Base-by-base conservation (phyloP, 2,797 vertebrate species). In the Pteropus rufus region DNA sequence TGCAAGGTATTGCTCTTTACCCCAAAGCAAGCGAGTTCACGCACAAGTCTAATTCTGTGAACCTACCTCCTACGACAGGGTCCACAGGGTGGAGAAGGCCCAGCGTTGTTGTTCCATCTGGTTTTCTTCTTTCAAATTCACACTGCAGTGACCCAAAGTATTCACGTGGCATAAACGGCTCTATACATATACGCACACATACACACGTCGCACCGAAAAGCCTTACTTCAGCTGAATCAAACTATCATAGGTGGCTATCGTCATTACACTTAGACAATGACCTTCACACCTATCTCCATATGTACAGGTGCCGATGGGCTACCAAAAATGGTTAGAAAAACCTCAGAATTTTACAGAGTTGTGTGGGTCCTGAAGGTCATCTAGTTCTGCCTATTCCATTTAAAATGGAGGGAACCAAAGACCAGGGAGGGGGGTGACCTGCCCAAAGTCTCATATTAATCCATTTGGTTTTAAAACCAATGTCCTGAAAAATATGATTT, bases 91-190 rank as follows among this genome's bases (percentile, higher is more conserved):
- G 99, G 65, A 99, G 98, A 94, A 99, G 99, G 24, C 99, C 99
- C 93, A 99, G 96, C 3, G 99, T 99, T 23, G 99, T 99, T 18
- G 99, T 99, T 76, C 99, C 99, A 93, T 99, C 99, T 29, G 98
- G 95, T 97, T 99, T 99, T 98, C 99, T 99, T 97, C 99, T 99
- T 75, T 98, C 98, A 98, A 99, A 99, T 94, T 99, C 99, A 97
- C 99, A 98, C 99, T 99, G 97, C 72, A 98, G 98, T 76, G 91
- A 98, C 81, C 93, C 58, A 93, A 89, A 91, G 58, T 58, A 73
- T 79, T 96, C 64, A 56, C 77, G 79, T 36, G 23, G 60, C 84
- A n/a, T 46, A 21, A 79, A 39, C 29, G 2, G 46, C 29, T 70
- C 39, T 64, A 26, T 7, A 62, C 60, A 31, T 4, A 60, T 29